Base-by-base conservation (phyloP, 2,888 invertebrate species). In the Caenorhabditis doughertyi region DNA sequence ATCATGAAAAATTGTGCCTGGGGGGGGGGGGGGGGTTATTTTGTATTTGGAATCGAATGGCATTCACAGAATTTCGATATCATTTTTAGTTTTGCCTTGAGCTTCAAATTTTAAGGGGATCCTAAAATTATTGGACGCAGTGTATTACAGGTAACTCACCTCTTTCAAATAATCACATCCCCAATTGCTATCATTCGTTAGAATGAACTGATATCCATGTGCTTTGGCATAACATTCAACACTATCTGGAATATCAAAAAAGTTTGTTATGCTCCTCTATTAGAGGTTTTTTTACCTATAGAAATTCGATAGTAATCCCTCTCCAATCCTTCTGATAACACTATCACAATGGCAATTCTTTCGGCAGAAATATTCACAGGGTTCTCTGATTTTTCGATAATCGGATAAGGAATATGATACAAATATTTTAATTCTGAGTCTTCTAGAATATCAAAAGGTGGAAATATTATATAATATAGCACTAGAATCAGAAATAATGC, bases 81-180 rank as follows among this genome's bases (percentile, higher is more conserved):
- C n/a, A n/a, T n/a, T n/a, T n/a, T n/a, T n/a, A n/a, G n/a, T n/a
- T n/a, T n/a, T n/a, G n/a, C n/a, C n/a, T n/a, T n/a, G n/a, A n/a
- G n/a, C n/a, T n/a, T n/a, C n/a, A n/a, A n/a, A n/a, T n/a, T n/a
- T n/a, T n/a, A n/a, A n/a, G n/a, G n/a, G n/a, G n/a, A n/a, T n/a
- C n/a, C n/a, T n/a, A n/a, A n/a, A n/a, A n/a, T n/a, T n/a, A n/a
- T n/a, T n/a, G n/a, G n/a, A n/a, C n/a, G n/a, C n/a, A n/a, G n/a
- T n/a, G n/a, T 2, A 32, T 2, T 60, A 23, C 13, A 9, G 2
- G 21, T 25, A 44, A 39, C 55, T 39, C 7, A 84, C 84, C 55
- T 84, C 84, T 77, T 73, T 72, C 25, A 27, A 44, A 18, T 84
- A 70, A 23, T 27, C n/a, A 39, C 84, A 84, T 47, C 32, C 47